These are phyloP conservation scores for Spea multiplicata DNA, from an alignment of 2,113 vertebrate genomes.

Conservation along the genomic window DNA sequence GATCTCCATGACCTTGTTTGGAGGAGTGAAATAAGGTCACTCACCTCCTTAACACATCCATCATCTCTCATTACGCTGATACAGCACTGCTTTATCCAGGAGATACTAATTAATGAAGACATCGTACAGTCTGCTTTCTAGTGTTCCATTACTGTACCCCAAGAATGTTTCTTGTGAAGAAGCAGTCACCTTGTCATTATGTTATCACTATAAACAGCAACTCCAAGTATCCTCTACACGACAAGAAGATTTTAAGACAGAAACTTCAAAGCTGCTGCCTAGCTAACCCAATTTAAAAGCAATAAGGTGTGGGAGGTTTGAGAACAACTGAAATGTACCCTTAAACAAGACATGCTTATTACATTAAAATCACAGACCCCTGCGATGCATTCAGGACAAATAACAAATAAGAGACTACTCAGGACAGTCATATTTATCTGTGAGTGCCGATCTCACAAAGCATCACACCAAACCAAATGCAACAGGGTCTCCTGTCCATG, in stretches of 20 bases:
- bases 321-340: no score
- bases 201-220: no score
- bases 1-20: background rate
- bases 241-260: no score
- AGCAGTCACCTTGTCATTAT: no score
- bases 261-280: no score
- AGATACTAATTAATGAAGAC: background rate
- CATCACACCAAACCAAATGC: conserved; percentile 10
- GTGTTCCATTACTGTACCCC: background rate
- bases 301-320: no score
- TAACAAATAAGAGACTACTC: background rate
- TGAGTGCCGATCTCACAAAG: conserved; percentile 7
- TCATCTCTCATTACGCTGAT: background rate
- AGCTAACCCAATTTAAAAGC: no score
- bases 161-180: background rate
- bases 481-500: background rate
- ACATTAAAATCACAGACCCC: no score
- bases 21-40: background rate
- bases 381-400: no score
- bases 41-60: background rate
- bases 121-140: background rate
- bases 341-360: no score
- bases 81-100: background rate
- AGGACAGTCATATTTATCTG: conserved; percentile 13
- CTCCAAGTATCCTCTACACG: no score